Conservation (phyloP, 1,140 invertebrate species). For the Drosophila neocordata region DNA sequence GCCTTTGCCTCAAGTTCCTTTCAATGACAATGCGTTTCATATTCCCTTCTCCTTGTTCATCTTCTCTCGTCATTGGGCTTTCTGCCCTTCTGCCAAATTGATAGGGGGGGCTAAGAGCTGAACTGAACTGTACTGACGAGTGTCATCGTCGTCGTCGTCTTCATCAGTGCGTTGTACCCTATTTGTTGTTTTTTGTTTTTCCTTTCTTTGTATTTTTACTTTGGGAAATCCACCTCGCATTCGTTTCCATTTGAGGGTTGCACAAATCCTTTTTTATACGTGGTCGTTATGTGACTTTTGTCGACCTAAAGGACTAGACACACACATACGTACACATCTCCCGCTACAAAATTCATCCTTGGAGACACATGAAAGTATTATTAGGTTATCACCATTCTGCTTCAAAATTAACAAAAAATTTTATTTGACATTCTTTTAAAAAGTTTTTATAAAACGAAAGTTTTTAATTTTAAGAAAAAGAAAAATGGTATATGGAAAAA, state of each 20-base stretch:
- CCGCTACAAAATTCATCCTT: background rate
- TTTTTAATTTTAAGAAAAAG: too few relatives aligned
- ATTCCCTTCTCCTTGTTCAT: constrained; percentile 7
- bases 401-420: background rate
- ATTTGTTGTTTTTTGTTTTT: background rate
- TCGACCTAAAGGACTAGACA: background rate
- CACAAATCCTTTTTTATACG: constrained; percentile 15
- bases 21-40: constrained; percentile 75
- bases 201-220: background rate
- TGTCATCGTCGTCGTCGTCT: constrained; percentile 26
- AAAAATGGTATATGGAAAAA: too few relatives aligned
- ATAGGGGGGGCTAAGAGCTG: constrained; percentile 12
- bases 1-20: constrained; percentile 66
- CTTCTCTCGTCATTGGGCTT: background rate
- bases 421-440: too few relatives aligned
- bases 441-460: too few relatives aligned
- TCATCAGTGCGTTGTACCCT: constrained; percentile 42
- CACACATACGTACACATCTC: background rate
- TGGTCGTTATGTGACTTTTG: background rate
- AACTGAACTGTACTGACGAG: constrained; percentile 13
- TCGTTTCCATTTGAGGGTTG: constrained; percentile 42
- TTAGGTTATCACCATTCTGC: background rate
- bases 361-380: background rate
- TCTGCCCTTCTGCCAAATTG: constrained; percentile 16
- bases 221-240: constrained; percentile 9